Evolutionary conservation across 92 coral and sea anemone genomes (phyloP).

Genomic region (Blastomussa wellsi): DNA sequence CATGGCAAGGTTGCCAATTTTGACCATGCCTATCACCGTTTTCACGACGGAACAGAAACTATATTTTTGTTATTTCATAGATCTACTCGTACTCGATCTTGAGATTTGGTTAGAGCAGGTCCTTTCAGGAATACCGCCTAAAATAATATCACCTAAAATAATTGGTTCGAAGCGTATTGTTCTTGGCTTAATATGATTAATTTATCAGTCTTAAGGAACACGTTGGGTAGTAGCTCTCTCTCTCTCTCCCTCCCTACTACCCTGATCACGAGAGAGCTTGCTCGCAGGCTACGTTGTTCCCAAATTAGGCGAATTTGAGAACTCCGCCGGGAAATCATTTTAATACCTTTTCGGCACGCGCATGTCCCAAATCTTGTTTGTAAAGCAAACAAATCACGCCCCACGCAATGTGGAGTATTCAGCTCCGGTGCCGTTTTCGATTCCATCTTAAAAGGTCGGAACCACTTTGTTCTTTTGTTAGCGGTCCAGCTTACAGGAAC

Average conservation of each 20-base stretch:
- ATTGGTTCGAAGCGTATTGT: too few relatives aligned
- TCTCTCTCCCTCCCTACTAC: too few relatives aligned
- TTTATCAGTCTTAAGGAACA: too few relatives aligned
- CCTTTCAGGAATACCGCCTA: too few relatives aligned
- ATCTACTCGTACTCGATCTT: background rate
- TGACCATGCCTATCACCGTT: background rate
- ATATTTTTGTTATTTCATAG: background rate
- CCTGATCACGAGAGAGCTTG: too few relatives aligned
- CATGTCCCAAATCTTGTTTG: constrained; percentile 9
- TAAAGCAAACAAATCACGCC: background rate
- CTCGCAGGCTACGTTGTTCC: too few relatives aligned
- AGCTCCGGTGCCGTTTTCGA: background rate
- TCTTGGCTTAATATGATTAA: too few relatives aligned
- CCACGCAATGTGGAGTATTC: background rate
- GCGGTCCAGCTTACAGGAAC: background rate
- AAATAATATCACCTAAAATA: too few relatives aligned
- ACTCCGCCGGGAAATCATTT: background rate
- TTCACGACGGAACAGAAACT: background rate
- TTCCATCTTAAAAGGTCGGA: constrained; percentile 20
- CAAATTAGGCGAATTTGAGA: background rate
- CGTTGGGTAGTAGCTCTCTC: too few relatives aligned
- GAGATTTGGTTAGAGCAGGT: too few relatives aligned
- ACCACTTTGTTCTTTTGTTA: constrained; percentile 2
- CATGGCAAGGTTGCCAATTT: constrained; percentile 2
- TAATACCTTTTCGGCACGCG: constrained; percentile 9